Evolutionary conservation across 1,140 invertebrate species (phyloP).

Genomic region (Streblospio benedicti): DNA sequence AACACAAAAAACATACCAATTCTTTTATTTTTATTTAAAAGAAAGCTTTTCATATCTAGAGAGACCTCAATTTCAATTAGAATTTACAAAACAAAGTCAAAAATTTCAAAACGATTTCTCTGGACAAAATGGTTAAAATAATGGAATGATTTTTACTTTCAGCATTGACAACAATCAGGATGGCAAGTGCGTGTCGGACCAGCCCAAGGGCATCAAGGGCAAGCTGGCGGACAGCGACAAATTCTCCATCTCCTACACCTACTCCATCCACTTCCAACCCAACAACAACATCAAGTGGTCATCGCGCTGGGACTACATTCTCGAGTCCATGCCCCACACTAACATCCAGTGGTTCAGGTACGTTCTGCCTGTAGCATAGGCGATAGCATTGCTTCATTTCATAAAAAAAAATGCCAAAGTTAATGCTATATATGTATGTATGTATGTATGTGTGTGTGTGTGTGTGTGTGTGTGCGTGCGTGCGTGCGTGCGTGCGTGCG

Average conservation of each 20-base stretch:
- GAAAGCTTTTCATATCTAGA: no score
- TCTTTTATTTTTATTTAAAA: no score
- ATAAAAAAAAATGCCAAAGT: no score
- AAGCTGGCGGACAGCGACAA: conserved; percentile 43
- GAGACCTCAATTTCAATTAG: no score
- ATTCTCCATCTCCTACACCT: conserved; percentile 67
- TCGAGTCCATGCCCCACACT: conserved; percentile 95
- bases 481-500: neutral
- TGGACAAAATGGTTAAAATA: no score
- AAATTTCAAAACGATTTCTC: no score
- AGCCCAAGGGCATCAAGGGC: conserved; percentile 61
- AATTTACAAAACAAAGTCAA: no score
- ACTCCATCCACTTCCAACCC: conserved; percentile 70
- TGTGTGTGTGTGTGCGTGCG: no score
- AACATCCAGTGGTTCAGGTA: conserved; percentile 99
- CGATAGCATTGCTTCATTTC: conserved; percentile 59
- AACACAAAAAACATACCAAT: no score
- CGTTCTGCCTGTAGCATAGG: conserved; percentile 54
- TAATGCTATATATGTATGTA: no score
- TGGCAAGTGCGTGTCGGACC: conserved; percentile 26
- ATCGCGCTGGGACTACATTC: conserved; percentile 97
- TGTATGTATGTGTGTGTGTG: no score
- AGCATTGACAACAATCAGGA: conserved; percentile 42
- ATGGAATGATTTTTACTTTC: conserved; percentile 23
- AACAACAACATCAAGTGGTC: conserved; percentile 92